Percentiles rank a stretch among this genome's conserved stretches.
phyloP scores from a whole-genome alignment of 37 sponge, comb jelly and placozoan genomes.

The Oopsacas minuta region DNA sequence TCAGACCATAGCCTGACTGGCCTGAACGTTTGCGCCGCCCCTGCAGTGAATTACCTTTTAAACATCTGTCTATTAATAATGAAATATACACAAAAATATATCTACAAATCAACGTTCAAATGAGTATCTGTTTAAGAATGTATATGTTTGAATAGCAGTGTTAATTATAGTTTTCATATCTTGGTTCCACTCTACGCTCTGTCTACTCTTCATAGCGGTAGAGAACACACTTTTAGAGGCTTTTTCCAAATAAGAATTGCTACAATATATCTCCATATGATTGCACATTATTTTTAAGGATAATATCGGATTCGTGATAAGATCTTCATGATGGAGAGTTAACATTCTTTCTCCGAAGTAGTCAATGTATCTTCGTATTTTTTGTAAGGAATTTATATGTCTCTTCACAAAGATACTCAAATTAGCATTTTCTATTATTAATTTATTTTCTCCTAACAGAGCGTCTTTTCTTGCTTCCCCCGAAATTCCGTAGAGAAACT shows the following conservation, averaged over 20 bases:
- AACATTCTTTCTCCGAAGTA: constrained; percentile 24
- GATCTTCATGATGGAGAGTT: constrained; percentile 22
- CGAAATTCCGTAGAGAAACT: constrained; percentile 27
- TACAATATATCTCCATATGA: constrained; percentile 21
- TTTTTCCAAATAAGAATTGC: constrained; percentile 22
- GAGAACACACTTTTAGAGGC: constrained; percentile 21
- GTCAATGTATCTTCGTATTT: constrained; percentile 31
- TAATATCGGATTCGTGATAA: constrained; percentile 28
- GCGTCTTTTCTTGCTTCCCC: neutral
- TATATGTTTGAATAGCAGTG: constrained; percentile 23
- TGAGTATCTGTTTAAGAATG: constrained; percentile 28
- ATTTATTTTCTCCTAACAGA: neutral
- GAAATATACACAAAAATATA: no score
- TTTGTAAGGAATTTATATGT: constrained; percentile 28
- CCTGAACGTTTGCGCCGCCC: no score
- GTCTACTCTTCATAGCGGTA: constrained; percentile 25
- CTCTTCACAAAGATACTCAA: neutral
- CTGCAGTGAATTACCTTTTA: no score
- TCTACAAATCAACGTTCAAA: neutral
- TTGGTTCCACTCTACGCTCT: constrained; percentile 34
- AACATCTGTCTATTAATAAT: no score
- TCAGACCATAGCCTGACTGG: no score
- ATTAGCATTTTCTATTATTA: neutral
- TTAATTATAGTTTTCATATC: constrained; percentile 23
- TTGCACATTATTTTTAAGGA: constrained; percentile 25